A percentile compares a stretch with the other conserved stretches of the same genome.
Evolutionary conservation across 2,888 invertebrate species (phyloP).

Genomic region (Dascillus cervinus): DNA sequence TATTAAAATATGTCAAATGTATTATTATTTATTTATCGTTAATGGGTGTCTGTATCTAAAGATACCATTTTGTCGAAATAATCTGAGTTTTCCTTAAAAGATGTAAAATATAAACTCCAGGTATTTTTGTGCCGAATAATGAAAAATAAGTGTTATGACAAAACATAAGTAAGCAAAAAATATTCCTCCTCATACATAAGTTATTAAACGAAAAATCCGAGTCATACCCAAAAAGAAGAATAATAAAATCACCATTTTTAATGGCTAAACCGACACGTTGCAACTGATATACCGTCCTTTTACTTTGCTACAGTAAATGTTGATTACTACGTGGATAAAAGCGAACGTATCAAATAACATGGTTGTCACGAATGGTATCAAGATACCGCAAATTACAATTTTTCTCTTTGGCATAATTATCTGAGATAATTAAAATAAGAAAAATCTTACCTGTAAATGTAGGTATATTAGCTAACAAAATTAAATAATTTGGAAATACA

Average conservation of each 20-base stretch:
- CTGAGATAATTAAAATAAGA: too few relatives aligned
- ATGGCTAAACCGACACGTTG: constrained; percentile 46
- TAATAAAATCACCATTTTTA: constrained; percentile 47
- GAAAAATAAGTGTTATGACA: constrained; percentile 46
- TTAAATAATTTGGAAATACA: constrained; percentile 47
- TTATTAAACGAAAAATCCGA: constrained; percentile 49
- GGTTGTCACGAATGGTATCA: constrained; percentile 46
- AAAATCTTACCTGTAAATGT: constrained; percentile 56
- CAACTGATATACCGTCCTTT: constrained; percentile 43
- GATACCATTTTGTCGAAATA: too few relatives aligned
- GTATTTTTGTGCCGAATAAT: constrained; percentile 50
- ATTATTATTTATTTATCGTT: too few relatives aligned
- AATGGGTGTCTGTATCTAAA: too few relatives aligned
- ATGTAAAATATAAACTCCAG: too few relatives aligned
- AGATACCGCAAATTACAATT: constrained; percentile 48
- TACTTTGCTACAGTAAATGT: constrained; percentile 42
- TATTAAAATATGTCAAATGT: too few relatives aligned
- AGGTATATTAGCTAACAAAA: constrained; percentile 51
- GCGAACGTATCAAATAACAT: constrained; percentile 47
- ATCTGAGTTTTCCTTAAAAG: too few relatives aligned
- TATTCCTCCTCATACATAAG: constrained; percentile 27
- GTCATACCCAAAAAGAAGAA: constrained; percentile 51
- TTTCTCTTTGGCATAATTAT: constrained; percentile 39
- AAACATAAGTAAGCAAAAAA: constrained; percentile 44
- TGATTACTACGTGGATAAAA: constrained; percentile 47